Base-by-base conservation (phyloP, 2,113 vertebrate species). In the Cavia aperea region DNA sequence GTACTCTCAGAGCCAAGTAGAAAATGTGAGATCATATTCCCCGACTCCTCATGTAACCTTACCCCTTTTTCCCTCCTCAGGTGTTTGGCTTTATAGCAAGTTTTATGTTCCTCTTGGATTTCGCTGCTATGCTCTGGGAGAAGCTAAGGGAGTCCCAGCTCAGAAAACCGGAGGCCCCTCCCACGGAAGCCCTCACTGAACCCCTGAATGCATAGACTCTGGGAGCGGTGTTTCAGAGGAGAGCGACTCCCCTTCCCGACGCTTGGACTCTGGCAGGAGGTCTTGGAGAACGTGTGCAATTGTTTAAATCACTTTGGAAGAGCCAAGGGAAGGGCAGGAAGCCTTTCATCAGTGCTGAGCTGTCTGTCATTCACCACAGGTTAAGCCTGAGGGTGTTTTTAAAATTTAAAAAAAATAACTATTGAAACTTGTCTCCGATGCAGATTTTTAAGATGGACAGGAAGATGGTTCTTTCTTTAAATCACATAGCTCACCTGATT, bases 1-100 rank as follows among this genome's bases (percentile, higher is more conserved):
- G 54, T 24, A 24, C 18, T 60, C 9, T 78, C 31, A 54, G 56
- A 89, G 39, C 51, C 58, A 51, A 36, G 23, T 12, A 73, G 86
- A 46, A 89, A 79, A 62, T 36, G 24, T 51, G 72, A 85, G 39
- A 23, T 56, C 49, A 6, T 70, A 15, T 33, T 79, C 31, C 36
- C 33, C 2, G 46, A 29, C 62, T 58, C 66, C 93, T 93, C 58
- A 65, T 82, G 21, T 84, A 9, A 46, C 2, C 75, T 54, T 90
- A 93, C 63, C 43, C 60, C 36, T 49, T 83, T 88, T 84, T 95
- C 81, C 9, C 58, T 95, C 96, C 95, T 7, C 95, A 99, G 99
- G 97, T 2, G 0, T 99, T 99, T 90, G 99, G 99, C 21, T 98
- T 98, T 96, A 0, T 98, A 7, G 98, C 98, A 29, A 92, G 96